Base-by-base conservation (phyloP, 53 echinoderm and acorn worm genomes). In the Luidia sarsii region DNA sequence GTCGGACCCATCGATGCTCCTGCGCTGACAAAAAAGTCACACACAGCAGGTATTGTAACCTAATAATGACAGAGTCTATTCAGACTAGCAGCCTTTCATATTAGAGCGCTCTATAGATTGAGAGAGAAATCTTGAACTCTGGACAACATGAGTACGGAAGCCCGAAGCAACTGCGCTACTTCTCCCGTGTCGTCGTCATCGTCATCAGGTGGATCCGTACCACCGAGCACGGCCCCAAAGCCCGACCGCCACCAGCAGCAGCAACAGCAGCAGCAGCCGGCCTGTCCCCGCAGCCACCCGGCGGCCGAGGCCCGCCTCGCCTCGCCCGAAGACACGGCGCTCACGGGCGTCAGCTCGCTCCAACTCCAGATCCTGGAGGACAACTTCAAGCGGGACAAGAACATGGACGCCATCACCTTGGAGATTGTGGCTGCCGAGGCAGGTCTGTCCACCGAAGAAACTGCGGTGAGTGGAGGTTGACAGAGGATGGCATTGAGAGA, bases 371-470 rank as follows among this genome's bases (percentile, higher is more conserved):
- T 95, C 0, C 85, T 95, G 33, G 95, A 95, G 34, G 85, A 87
- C 22, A 89, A 87, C 33, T 95, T 89, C 64, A 86, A 82, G 46
- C 89, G 89, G 54, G 83, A 84, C 31, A 92, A 80, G 85, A 92
- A 95, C 65, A 85, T 92, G 67, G 95, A 95, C 50, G 95, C 92
- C 28, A 84, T 95, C 28, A 95, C 92, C 22, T 56, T 95, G 55
- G 87, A 92, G 48, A 73, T 95, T 50, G 89, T 92, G 16, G 95
- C 92, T 2, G 95, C 95, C 2, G 95, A 92, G 65, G 71, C 81
- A 35, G 92, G 85, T 9, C 56, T 95, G 7, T 51, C 87, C 24
- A 63, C 75, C 20, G 59, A 87, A 57, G 92, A 95, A 30, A 82
- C 89, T 11, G 87, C 92, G 85, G 95, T 95, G 75, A 80, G 83